Base-by-base conservation (phyloP, 2,113 vertebrate genomes). In the Melanerpes aurifrons region DNA sequence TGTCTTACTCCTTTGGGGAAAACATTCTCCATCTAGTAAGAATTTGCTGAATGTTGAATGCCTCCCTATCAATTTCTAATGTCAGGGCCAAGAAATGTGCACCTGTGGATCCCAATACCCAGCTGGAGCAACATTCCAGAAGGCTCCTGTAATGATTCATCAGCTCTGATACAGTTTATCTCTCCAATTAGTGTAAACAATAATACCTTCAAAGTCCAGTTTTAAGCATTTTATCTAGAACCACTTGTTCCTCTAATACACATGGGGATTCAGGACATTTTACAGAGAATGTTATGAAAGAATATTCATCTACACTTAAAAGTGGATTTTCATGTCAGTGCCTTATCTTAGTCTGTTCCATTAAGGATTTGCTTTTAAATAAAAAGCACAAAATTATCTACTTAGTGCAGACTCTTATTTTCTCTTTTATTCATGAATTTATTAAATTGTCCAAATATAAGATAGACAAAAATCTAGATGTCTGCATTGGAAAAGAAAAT, bases 41-140 rank as follows among this genome's bases (percentile, higher is more conserved):
- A 82, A 94, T 91, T 78, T 93, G 86, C 66, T 80, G 82, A 87
- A 92, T 43, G 32, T 56, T 76, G 56, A 45, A 74, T 84, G 70
- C n/a, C 43, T 90, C 40, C 70, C 21, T 69, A 57, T 56, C 77
- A 59, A 86, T 93, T 87, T 28, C 69, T 45, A 71, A 57, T 86
- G 92, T 76, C 63, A 5, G 9, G 72, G 88, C 54, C 80, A 81
- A 91, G 80, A 93, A 87, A 87, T 37, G 31, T 79, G 82, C 72
- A 92, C 85, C 90, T 93, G 80, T 5, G 1, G 76, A 83, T 43
- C 82, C 85, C 15, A 17, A 35, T 25, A 70, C 2, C 2, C 87
- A 91, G n/a, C 94, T 96, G 76, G 72, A 90, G 92, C 79, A 94
- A 91, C 93, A 92, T 90, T 87, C 96, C 86, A 73, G 64, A 56